Percentiles rank a stretch among this genome's conserved stretches.
phyloP scores from a whole-genome alignment of 2,888 invertebrate genomes.

The Drosophila anceps region DNA sequence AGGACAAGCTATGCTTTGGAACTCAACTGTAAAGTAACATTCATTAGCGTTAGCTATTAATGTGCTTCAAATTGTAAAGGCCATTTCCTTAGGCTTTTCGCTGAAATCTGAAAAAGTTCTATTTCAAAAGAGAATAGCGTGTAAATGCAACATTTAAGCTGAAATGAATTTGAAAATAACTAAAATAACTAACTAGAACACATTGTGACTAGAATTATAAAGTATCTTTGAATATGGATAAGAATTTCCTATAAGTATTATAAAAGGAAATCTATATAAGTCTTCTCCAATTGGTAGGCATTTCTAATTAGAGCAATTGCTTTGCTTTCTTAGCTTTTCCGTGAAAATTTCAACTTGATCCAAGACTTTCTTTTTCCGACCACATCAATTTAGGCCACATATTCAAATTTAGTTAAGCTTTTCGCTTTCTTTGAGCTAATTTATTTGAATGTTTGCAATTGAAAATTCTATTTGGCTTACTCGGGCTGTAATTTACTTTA shows the following conservation, averaged over 20 bases:
- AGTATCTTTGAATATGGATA: too few relatives aligned
- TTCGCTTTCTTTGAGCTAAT: background rate
- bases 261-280: too few relatives aligned
- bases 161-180: background rate
- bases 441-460: background rate
- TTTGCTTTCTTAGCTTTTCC: background rate
- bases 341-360: background rate
- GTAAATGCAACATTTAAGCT: background rate
- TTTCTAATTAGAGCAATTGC: background rate
- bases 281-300: background rate
- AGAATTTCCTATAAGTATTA: too few relatives aligned
- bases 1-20: conserved; percentile 15
- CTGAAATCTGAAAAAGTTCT: background rate
- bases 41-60: conserved; percentile 7
- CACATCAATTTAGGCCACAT: background rate
- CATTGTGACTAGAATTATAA: too few relatives aligned
- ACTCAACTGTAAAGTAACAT: conserved; percentile 4
- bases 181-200: too few relatives aligned
- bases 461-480: background rate
- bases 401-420: background rate
- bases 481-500: conserved; percentile 4
- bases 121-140: background rate
- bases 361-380: background rate
- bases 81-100: background rate
- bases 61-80: background rate